phyloP scores from a whole-genome alignment of 2,888 invertebrate species.

The Pristionchus maxplancki region DNA sequence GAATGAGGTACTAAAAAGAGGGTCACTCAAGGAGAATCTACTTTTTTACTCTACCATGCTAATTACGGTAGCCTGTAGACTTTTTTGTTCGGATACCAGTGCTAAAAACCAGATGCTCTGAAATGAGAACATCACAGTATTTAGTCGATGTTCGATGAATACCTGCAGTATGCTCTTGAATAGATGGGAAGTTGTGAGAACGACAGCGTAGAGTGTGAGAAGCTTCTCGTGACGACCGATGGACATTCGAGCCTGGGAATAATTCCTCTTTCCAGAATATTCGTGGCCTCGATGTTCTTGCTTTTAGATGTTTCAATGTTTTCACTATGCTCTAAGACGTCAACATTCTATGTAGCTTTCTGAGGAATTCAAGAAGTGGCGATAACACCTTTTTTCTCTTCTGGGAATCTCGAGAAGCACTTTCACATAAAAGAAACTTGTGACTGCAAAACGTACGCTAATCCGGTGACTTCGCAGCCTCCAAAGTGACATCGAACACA shows the following conservation, averaged over 20 bases:
- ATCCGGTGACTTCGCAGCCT: background rate
- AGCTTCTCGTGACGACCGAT: background rate
- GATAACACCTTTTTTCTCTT: background rate
- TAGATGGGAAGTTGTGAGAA: background rate
- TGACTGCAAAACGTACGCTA: background rate
- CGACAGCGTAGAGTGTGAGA: background rate
- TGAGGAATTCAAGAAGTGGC: background rate
- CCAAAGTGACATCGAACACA: background rate
- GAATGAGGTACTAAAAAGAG: background rate
- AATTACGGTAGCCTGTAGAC: background rate
- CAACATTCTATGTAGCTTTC: no score
- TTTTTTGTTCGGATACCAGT: background rate
- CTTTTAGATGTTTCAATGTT: background rate
- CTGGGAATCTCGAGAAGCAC: no score
- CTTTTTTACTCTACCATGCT: background rate
- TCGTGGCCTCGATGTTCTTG: background rate
- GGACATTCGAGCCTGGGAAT: background rate
- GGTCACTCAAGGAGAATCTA: background rate
- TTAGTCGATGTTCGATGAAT: background rate
- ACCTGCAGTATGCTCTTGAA: background rate
- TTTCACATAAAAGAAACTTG: background rate
- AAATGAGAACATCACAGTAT: background rate
- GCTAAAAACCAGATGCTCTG: constrained; percentile 3
- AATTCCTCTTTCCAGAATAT: background rate
- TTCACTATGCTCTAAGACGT: no score